Conservation (phyloP, 2,113 vertebrate genomes). For the Diadophis punctatus region DNA sequence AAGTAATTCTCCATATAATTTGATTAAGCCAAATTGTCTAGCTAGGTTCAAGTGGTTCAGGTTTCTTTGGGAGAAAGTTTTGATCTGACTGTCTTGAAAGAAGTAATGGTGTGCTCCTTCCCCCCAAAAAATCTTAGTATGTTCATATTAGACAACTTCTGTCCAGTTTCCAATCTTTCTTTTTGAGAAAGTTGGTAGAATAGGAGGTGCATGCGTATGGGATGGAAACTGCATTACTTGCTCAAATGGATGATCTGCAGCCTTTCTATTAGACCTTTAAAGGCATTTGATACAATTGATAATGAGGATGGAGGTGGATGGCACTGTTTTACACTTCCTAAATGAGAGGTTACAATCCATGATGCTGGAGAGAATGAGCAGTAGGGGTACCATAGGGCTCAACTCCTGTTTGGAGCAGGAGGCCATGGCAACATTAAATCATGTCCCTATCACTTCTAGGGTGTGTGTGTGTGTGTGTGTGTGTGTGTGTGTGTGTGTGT, state of each 20-base stretch:
- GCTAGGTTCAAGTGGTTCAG: background rate
- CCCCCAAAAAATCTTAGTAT: background rate
- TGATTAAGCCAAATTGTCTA: background rate
- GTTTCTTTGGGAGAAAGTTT: background rate
- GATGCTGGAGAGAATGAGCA: background rate
- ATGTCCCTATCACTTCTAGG: background rate
- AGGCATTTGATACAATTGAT: background rate
- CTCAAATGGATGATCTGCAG: background rate
- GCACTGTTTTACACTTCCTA: background rate
- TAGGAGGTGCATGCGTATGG: background rate
- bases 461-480: background rate
- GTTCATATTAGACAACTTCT: background rate
- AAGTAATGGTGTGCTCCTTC: background rate
- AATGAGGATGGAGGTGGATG: background rate
- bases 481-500: background rate
- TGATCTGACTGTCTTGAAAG: background rate
- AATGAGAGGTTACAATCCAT: background rate
- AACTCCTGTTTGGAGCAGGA: background rate
- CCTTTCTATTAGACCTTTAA: background rate
- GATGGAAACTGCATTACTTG: background rate
- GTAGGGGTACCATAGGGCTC: background rate
- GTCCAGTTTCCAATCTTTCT: background rate
- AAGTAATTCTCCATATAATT: background rate
- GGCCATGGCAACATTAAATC: too few relatives aligned
- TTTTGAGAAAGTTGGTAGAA: background rate